These are phyloP conservation scores for Balanococcus diminutus DNA, from an alignment of 2,888 invertebrate genomes.

Conservation along the genomic window DNA sequence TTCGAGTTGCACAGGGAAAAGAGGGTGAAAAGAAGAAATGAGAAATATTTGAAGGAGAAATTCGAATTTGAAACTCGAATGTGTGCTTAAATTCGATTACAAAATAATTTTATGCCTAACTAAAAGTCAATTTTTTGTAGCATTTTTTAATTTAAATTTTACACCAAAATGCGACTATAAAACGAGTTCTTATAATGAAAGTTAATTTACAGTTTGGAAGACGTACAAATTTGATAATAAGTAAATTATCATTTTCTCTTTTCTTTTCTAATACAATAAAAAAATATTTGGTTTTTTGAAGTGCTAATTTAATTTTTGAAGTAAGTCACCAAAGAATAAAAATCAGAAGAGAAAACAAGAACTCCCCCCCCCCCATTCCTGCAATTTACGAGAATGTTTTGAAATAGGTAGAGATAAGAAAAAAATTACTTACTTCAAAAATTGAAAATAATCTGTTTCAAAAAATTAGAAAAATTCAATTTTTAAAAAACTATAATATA, in stretches of 20 bases:
- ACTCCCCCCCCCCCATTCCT: too few relatives aligned
- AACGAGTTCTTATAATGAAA: not conserved
- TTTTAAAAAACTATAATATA: too few relatives aligned
- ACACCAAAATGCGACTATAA: not conserved
- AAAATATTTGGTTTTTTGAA: too few relatives aligned
- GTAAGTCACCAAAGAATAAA: too few relatives aligned
- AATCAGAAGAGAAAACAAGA: too few relatives aligned
- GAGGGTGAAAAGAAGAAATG: not conserved
- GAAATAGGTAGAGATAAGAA: too few relatives aligned
- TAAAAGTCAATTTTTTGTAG: not conserved
- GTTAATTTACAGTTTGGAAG: not conserved
- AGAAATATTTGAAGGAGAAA: not conserved
- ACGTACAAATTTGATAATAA: not conserved
- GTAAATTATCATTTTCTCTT: not conserved
- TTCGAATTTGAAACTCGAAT: not conserved
- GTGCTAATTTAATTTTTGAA: not conserved
- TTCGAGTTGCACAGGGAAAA: not conserved
- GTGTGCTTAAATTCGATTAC: not conserved
- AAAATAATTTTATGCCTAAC: not conserved
- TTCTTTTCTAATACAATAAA: not conserved
- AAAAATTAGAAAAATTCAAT: too few relatives aligned
- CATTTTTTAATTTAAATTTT: constrained; percentile 7
- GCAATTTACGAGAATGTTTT: too few relatives aligned
- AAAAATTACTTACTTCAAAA: too few relatives aligned
- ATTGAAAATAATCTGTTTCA: too few relatives aligned